Evolutionary conservation across 2,888 invertebrate species (phyloP), one percentile per base, ranked within the genome.

Genomic region (Thecocarcelia acutangulata): DNA sequence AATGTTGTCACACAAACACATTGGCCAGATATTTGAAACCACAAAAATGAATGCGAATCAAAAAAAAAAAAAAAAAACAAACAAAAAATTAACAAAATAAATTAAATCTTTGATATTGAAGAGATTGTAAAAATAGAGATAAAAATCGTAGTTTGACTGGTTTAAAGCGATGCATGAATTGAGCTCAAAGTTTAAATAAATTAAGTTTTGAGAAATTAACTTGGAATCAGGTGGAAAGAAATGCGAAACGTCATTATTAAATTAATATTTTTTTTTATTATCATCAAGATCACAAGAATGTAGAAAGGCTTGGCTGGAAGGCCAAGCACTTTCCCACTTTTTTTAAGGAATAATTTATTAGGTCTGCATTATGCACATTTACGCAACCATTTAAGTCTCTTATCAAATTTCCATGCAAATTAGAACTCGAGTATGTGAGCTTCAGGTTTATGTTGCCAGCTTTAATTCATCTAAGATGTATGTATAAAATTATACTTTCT

Each of bases 361-460:
- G 40, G 42, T 40, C 66, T 44, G 33, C 12, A 6, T 68, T 28
- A 58, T 28, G 8, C 28, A 33, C 28, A 44, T 5, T 19, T 19
- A 19, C 28, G 42, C 24, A 44, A 37, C 8, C 54, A 33, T 69
- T 61, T 17, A 56, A 40, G 56, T 21, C 37, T 52, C 63, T 87
- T 87, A 87, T 87, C 87, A 86, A 86, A 87, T 87, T 86, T 87
- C 85, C 85, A 86, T 85, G 87, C 88, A 87, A 86, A 87, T 86
- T 84, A 86, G 85, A 84, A 84, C 84, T 86, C 82, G 85, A 84
- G 85, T 86, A 84, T 84, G 84, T 86, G 63, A 72, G 69, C 77
- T 54, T 72, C 21, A 50, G 11, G 12, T 52, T 33, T 24, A 2
- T 19, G 12, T 33, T 46, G 1, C 40, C 48, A 59, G 46, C 15